Conservation (phyloP, 2,797 vertebrate species). For the Carcharodon carcharias region DNA sequence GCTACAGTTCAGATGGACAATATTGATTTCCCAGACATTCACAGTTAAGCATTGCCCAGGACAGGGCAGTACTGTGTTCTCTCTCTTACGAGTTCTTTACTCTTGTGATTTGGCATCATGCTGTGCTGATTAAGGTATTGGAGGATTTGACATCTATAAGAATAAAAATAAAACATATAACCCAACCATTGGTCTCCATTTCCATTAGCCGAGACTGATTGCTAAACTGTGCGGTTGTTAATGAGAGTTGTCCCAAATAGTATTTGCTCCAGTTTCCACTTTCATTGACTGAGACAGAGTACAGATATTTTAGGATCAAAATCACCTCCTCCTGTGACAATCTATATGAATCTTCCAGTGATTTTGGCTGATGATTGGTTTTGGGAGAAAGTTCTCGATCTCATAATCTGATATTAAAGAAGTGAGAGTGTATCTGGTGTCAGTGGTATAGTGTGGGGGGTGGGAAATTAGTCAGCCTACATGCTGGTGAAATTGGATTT, state of each 20-base stretch:
- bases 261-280: background rate
- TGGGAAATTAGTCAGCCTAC: background rate
- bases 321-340: background rate
- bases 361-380: background rate
- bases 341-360: background rate
- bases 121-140: background rate
- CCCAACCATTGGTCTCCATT: background rate
- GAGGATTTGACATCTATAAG: background rate
- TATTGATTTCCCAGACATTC: background rate
- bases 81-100: background rate
- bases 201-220: background rate
- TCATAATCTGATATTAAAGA: background rate
- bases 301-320: background rate
- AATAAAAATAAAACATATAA: constrained; percentile 9
- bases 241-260: background rate
- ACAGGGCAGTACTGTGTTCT: background rate
- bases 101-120: background rate
- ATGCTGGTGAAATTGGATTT: background rate
- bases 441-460: background rate
- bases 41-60: background rate
- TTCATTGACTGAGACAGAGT: background rate
- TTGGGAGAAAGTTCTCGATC: background rate
- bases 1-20: background rate
- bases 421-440: background rate
- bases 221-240: background rate